Base-by-base conservation (phyloP, 2,113 vertebrate genomes). In the Leucosticte australis region DNA sequence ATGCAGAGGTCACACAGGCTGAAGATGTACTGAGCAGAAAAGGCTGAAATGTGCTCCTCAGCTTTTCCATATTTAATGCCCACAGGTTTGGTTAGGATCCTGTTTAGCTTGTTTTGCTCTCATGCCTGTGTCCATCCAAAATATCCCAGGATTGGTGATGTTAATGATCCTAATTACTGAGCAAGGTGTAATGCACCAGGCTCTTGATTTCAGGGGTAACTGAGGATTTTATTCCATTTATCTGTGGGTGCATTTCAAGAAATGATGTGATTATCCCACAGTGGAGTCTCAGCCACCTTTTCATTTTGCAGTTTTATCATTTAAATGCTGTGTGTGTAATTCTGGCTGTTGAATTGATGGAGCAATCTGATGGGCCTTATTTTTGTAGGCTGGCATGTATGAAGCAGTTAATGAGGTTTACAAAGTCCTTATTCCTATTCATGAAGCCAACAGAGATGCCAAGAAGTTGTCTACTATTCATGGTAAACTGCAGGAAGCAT, bases 401-500 rank as follows among this genome's bases (percentile, higher is more conserved):
- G 99, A 99, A 98, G 99, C 99, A 3, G 99, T 99, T 84, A 99
- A 99, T 23, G 99, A 99, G 96, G 99, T 99, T 95, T 99, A 99
- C 97, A 99, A 99, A 98, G 99, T 99, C 60, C 99, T 99, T 89
- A 99, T 99, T 97, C 99, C 99, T 52, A 98, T 99, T 96, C 99
- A 99, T 13, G 99, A 99, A 98, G 99, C 99, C 87, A 99, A 99
- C 96, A 98, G 99, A 93, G 99, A 99, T n/a, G 99, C 99, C 87
- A 99, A 99, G 98, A 99, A 99, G 96, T 97, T 99, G 37, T 98
- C 99, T 88, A 98, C 99, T 83, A 99, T 99, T 98, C 99, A 99
- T 98, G 99, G 99, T 98, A 99, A 99, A 99, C 99, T 99, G 71
- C 99, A 99, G 94, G 99, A 99, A 97, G 99, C 99, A 27, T 99